Conservation (phyloP, 2,113 vertebrate genomes). For the Toxotes chatareus region DNA sequence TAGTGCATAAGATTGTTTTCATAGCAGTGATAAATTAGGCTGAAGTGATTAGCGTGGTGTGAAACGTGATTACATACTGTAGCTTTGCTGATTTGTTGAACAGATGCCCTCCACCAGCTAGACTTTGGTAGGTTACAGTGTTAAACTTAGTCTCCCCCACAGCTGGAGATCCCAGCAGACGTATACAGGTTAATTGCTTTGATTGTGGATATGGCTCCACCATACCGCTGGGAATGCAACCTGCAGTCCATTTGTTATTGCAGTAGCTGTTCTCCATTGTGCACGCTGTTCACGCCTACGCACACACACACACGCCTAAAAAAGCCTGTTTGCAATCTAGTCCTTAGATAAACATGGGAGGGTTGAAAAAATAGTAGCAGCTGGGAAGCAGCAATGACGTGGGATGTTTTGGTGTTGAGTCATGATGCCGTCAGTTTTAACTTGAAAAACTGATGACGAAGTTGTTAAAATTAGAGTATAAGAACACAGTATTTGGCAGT, state of each 20-base stretch:
- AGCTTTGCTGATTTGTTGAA: constrained; percentile 82
- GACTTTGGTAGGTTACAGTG: constrained; percentile 72
- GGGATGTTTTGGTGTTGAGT: constrained; percentile 26
- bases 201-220: constrained; percentile 74
- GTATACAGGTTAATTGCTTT: constrained; percentile 83
- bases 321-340: constrained; percentile 36
- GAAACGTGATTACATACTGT: constrained; percentile 83
- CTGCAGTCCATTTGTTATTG: constrained; percentile 66
- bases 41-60: constrained; percentile 84
- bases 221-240: constrained; percentile 61
- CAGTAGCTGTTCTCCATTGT: constrained; percentile 28
- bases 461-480: constrained; percentile 50
- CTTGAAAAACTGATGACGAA: constrained; percentile 15
- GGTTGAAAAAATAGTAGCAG: constrained; percentile 25
- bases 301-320: constrained; percentile 5
- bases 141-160: constrained; percentile 70
- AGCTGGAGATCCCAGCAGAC: constrained; percentile 79
- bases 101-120: constrained; percentile 82
- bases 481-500: constrained; percentile 41
- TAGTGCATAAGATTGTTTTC: constrained; percentile 75
- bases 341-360: constrained; percentile 29
- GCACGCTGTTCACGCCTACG: constrained; percentile 1
- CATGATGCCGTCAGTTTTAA: constrained; percentile 32
- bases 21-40: constrained; percentile 81
- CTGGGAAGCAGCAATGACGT: constrained; percentile 30